Evolutionary conservation across 2,797 vertebrate genomes (phyloP), one percentile per base, ranked within the genome.

Genomic region (Rhodeus uyekii): DNA sequence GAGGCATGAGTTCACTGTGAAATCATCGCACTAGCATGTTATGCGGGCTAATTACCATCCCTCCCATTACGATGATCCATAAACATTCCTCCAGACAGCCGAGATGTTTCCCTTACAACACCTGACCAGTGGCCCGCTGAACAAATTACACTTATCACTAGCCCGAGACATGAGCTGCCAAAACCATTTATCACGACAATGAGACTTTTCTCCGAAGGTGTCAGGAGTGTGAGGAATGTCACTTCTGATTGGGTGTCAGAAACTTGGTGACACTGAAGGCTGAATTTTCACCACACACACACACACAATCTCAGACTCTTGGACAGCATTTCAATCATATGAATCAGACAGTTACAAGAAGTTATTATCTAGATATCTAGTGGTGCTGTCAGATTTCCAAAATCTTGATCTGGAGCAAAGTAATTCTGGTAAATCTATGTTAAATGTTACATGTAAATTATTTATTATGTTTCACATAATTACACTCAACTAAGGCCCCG

Each of bases 201-300:
- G 85, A 78, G 71, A 91, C 77, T 92, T 92, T 89, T 76, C 80
- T 89, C 34, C 4, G 34, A 50, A 14, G 36, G 82, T 87, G 91
- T 50, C 34, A 91, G 90, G 88, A 87, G 82, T 80, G 27, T 86
- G 89, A 71, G 87, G 92, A 91, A 92, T 93, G 46, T 91, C 83
- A 46, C 85, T 18, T 68, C 85, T 8, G 72, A 75, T 19, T 63
- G 55, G 18, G 64, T 46, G 67, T 67, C 80, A 74, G 42, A 83
- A 76, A 77, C 79, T 29, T 36, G 13, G 27, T 76, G 63, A 86
- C 58, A 60, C 18, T n/a, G n/a, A 24, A 46, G 60, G 74, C 22
- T 27, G 55, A 46, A 60, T 27, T 19, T 44, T 80, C 68, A 60
- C 82, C 75, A 22, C 42, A 85, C 83, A 69, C 75, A 22, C 42